Base-by-base conservation (phyloP, 2,888 invertebrate species). In the Tenthredo scrophulariae region DNA sequence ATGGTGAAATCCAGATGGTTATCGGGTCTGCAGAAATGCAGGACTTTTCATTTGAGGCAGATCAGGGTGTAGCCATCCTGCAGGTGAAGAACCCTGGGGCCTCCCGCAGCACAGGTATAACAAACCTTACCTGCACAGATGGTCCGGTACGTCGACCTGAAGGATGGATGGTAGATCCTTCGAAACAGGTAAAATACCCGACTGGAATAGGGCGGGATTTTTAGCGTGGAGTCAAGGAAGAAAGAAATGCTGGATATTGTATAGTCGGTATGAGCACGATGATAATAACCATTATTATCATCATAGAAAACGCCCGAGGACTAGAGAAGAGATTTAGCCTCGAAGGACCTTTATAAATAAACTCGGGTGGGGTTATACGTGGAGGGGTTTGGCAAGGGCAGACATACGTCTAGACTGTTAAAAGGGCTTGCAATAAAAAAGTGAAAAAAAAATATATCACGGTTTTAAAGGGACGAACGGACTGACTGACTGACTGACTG, bases 41-140 rank as follows among this genome's bases (percentile, higher is more conserved):
- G 75, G 46, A 84, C 85, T 89, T 87, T 87, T 87, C 87, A 87
- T 84, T 85, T 88, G 86, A 87, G 87, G 88, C 86, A 88, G 87
- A 87, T 88, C 88, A 86, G 85, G 87, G 85, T 85, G 84, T 2
- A n/a, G 85, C 85, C 46, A 43, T 43, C 72, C 40, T 74, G 72
- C 88, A 88, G 88, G 86, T 87, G 87, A 84, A 84, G 84, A 86
- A 77, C 84, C 79, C 80, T 72, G 77, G 85, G 84, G 84, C 84
- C 72, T 74, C 43, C 72, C 43, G 72, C 2, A 74, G 85, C 84
- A 85, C 86, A 87, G 87, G 84, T 87, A 46, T 46, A 87, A 87
- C 84, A 67, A 86, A 86, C 86, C 84, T 83, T 43, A 26, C 62
- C 29, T n/a, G 37, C 72, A 74, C 72, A 74, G 43, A 74, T 43